phyloP scores from a whole-genome alignment of 2,888 invertebrate genomes.

The Esperia sulphurella region DNA sequence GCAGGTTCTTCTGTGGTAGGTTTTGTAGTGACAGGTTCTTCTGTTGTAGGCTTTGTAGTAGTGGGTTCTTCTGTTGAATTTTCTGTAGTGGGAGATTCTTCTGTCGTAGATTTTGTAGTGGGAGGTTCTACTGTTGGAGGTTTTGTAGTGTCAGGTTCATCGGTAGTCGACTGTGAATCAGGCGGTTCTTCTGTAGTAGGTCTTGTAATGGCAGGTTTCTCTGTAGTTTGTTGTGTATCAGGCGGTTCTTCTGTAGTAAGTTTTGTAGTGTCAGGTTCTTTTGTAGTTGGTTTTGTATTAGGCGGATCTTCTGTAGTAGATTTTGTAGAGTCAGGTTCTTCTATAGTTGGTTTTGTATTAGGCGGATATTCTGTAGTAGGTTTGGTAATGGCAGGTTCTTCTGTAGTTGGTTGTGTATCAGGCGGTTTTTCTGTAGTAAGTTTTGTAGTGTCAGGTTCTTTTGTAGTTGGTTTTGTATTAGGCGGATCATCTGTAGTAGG shows the following conservation, averaged over 20 bases:
- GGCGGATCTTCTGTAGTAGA: neutral
- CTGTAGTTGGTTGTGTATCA: neutral
- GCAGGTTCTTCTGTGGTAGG: constrained; percentile 9
- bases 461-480: constrained; percentile 1
- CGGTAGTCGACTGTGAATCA: neutral
- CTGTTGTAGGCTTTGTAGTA: constrained; percentile 1
- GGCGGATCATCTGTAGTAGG: neutral
- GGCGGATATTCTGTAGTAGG: constrained; percentile 9
- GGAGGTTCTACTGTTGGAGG: neutral
- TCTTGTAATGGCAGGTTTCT: neutral
- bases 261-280: neutral
- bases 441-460: neutral
- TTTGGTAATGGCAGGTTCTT: neutral
- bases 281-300: constrained; percentile 1
- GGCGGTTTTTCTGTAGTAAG: constrained; percentile 7
- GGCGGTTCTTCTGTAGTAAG: constrained; percentile 7
- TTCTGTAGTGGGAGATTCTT: neutral
- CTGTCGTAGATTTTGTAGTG: constrained; percentile 1
- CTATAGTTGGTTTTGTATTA: neutral
- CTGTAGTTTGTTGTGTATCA: neutral
- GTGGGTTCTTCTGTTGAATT: constrained; percentile 8
- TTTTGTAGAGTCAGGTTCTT: neutral
- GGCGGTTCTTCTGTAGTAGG: constrained; percentile 9
- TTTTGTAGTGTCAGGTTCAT: neutral
- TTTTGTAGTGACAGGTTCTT: neutral